Evolutionary conservation across 2,888 invertebrate species (phyloP), one percentile per base, ranked within the genome.

Genomic region (Escarpia spicata): DNA sequence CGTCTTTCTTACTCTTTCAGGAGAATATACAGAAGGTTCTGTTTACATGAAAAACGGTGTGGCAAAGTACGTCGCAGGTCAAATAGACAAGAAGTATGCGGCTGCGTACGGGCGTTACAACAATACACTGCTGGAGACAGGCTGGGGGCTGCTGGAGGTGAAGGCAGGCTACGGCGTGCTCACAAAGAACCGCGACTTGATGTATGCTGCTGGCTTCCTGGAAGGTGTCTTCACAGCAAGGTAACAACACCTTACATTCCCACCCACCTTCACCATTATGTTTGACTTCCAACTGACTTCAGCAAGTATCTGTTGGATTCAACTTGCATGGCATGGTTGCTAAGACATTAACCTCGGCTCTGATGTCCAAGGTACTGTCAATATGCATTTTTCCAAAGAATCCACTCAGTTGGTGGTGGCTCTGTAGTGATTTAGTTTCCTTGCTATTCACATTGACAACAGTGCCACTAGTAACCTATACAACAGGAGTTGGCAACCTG

Each of bases 101-200:
- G 94, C 95, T 19, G 96, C 96, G 0, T 95, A 94, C 92, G 96
- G 95, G 10, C 93, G 93, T 9, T 96, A 95, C 94, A 95, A 96
- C 94, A 95, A 95, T 93, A 95, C 95, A 0, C 92, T 96, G 89
- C 90, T 94, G 90, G 92, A 94, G 44, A 95, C 95, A 90, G 96
- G 96, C 4, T 96, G 96, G 96, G 96, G 95, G 3, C 94, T 96
- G 31, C 94, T 96, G 90, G 95, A 96, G 91, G 95, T 96, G 26
- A 93, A 92, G 1, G 94, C 96, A 31, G 96, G 96, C 0, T 92
- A 95, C 91, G 95, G 94, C 0, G 91, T 89, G 6, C 92, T 91
- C n/a, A 43, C 37, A 9, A 75, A 60, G 8, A 95, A 96, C 93
- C 91, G 92, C 8, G 95, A 95, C 43, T 93, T 95, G 75, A 95